Evolutionary conservation across 2,888 invertebrate species (phyloP).

Genomic region (Autographa gamma): DNA sequence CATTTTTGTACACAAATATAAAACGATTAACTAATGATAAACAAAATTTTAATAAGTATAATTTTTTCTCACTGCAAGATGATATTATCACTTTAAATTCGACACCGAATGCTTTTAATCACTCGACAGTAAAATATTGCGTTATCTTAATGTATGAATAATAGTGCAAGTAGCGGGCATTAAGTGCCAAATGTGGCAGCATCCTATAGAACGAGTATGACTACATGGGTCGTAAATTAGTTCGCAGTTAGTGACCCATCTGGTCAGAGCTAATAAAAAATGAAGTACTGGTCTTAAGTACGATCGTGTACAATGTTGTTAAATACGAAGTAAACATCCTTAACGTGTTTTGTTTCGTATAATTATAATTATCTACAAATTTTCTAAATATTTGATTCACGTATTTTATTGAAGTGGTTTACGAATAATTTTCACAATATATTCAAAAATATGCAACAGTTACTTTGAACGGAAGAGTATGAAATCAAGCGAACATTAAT

Average conservation of each 20-base stretch:
- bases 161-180: slow-evolving; percentile 31
- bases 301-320: slow-evolving; percentile 34
- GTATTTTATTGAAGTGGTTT: too few species aligned
- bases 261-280: slow-evolving; percentile 68
- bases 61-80: neutral
- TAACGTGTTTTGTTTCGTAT: neutral
- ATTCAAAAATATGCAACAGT: too few species aligned
- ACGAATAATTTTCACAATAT: too few species aligned
- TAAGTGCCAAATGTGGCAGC: slow-evolving; percentile 57
- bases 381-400: neutral
- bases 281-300: slow-evolving; percentile 60
- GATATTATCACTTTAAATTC: neutral
- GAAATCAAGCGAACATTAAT: too few species aligned
- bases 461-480: too few species aligned
- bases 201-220: slow-evolving; percentile 37
- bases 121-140: slow-evolving; percentile 10
- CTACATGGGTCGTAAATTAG: slow-evolving; percentile 57
- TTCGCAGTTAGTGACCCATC: slow-evolving; percentile 67
- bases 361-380: neutral
- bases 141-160: slow-evolving; percentile 27
- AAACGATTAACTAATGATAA: too few species aligned
- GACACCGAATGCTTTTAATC: neutral
- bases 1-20: too few species aligned
- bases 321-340: neutral
- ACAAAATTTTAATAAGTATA: too few species aligned